Base-by-base conservation (phyloP, 1,140 invertebrate species). In the Sitophilus oryzae region DNA sequence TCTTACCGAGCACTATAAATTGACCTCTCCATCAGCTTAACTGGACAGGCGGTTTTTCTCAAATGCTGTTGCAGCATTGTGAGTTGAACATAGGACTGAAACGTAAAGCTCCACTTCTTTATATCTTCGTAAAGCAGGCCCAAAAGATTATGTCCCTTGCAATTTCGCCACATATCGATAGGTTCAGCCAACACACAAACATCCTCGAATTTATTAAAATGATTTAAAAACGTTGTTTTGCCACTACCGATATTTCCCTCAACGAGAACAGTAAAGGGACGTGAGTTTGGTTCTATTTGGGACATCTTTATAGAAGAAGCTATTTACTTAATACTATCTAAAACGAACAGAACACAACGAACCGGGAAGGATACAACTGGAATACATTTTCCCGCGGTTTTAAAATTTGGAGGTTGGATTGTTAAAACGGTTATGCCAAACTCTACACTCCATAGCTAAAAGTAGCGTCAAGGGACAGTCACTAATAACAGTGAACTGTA, bases 201-300 rank as follows among this genome's bases (percentile, higher is more conserved):
- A 59, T 67, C 47, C 5, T 60, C 35, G 30, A 56, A 56, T 63
- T 84, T 76, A 45, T 82, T 76, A 70, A 93, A 94, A 74, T 93
- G 82, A 60, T 91, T 82, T 4, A 96, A 68, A 67, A 93, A 90
- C 10, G 91, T 92, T 9, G 91, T 93, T 75, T 95, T 96, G 2
- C 91, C 92, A 71, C 89, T 88, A 22, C 91, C 91, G 65, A 95
- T 94, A 70, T 95, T 95, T 19, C 92, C 92, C 71, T 95, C 92
- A 4, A 95, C 84, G 21, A 89, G 81, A 10, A 94, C 84, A 0
- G 86, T 90, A 59, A 87, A 87, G 1, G 84, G 84, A 56, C 74
- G 77, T 11, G n/a, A n/a, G n/a, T n/a, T n/a, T n/a, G n/a, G n/a
- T n/a, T n/a, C n/a, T n/a, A n/a, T n/a, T n/a, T n/a, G n/a, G n/a